These are phyloP conservation scores for Andrena flavipes DNA, from an alignment of 2,888 invertebrate species.

Conservation along the genomic window DNA sequence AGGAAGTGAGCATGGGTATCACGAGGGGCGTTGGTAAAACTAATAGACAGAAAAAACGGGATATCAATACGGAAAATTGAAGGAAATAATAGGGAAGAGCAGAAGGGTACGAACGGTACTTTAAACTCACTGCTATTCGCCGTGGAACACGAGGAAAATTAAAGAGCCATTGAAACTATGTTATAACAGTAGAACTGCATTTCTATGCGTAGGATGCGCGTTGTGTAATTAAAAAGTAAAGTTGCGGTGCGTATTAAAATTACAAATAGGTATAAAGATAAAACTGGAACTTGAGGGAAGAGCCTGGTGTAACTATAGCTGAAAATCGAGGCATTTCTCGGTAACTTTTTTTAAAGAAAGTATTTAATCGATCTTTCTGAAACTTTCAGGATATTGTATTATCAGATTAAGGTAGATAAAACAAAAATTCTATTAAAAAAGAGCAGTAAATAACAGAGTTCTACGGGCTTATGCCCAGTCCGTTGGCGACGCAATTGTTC, in stretches of 20 bases:
- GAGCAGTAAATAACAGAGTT: too few species aligned
- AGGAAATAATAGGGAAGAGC: constrained; percentile 28
- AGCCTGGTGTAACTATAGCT: too few species aligned
- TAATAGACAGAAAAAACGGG: constrained; percentile 22
- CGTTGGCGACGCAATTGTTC: too few species aligned
- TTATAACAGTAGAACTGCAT: background rate
- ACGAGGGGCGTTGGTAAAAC: constrained; percentile 5
- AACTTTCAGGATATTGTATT: too few species aligned
- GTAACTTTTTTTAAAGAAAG: too few species aligned
- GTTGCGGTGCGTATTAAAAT: constrained; percentile 14
- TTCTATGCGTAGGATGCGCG: background rate
- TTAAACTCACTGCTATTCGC: constrained; percentile 16
- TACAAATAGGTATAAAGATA: background rate
- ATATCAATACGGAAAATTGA: constrained; percentile 32
- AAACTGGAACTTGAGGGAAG: background rate
- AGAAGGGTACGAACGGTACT: constrained; percentile 28
- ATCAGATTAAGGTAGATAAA: too few species aligned
- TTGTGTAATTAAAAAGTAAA: constrained; percentile 33
- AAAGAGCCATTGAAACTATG: constrained; percentile 17
- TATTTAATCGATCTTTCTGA: too few species aligned
- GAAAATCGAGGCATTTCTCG: too few species aligned
- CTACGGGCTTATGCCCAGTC: too few species aligned
- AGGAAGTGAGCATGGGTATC: background rate
- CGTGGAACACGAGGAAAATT: constrained; percentile 14
- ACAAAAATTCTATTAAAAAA: too few species aligned